Base-by-base conservation (phyloP, 2,113 vertebrate genomes). In the Equus przewalskii region DNA sequence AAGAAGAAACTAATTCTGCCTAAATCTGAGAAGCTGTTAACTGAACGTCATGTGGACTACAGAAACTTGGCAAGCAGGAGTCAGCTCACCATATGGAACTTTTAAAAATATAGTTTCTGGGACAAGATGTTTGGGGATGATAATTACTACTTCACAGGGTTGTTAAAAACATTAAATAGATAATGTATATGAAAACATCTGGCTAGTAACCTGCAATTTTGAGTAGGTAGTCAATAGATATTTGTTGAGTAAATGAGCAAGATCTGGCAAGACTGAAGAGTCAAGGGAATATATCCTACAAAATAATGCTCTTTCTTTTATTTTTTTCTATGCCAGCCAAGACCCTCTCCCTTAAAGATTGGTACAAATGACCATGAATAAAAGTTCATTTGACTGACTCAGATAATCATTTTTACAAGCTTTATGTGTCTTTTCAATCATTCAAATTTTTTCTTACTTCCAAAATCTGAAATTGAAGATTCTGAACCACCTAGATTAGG, bases 271-370 rank as follows among this genome's bases (percentile, higher is more conserved):
- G 93, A 90, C 28, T 81, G 60, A 95, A 96, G 60, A 79, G 41
- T 69, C 80, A 36, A 95, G 83, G 85, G 79, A 84, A 36, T 92
- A 26, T 69, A 93, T 24, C 44, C 54, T 94, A 79, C 93, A 92
- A 97, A 94, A 93, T 97, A 97, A 97, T 98, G 98, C 94, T 98
- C 97, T 98, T 98, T 98, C 98, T 98, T 98, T 89, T 89, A 89
- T 94, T 96, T 97, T 98, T 98, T 98, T 98, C 98, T 98, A 98
- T 98, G 98, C 97, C 97, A 98, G 98, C 97, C 97, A 95, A 98
- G 90, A 98, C 92, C 33, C 60, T 78, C 46, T 96, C 76, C 76
- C 70, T 80, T 92, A 96, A 86, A 90, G 62, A 85, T 94, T 95
- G 94, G 18, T 84, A 70, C 36, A 72, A 87, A 92, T 83, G 65